Conservation (phyloP, 2,113 vertebrate genomes). For the Myodes glareolus region DNA sequence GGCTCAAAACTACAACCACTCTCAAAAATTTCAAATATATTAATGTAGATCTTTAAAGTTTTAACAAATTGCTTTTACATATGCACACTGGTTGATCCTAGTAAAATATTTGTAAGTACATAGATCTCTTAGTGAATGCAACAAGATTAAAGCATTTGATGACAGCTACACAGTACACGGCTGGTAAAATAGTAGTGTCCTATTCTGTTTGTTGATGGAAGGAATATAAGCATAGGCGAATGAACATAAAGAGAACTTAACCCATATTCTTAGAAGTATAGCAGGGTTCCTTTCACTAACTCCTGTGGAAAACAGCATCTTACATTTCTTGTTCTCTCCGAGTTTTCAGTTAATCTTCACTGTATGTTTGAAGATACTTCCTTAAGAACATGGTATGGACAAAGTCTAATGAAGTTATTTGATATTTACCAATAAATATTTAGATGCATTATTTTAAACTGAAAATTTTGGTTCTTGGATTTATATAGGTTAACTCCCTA, state of each 20-base stretch:
- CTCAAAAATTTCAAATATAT: not conserved
- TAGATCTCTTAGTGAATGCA: not conserved
- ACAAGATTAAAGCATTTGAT: not conserved
- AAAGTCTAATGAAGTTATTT: not conserved
- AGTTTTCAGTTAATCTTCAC: not conserved
- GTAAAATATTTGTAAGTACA: not conserved
- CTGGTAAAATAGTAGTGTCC: not conserved
- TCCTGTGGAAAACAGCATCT: too few species aligned
- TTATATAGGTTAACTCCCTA: not conserved
- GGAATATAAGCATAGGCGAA: not conserved
- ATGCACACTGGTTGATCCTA: not conserved
- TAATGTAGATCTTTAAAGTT: not conserved
- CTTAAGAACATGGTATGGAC: not conserved
- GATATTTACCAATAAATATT: not conserved
- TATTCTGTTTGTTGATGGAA: not conserved
- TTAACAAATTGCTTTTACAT: not conserved
- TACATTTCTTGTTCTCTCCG: not conserved
- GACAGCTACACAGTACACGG: too few species aligned
- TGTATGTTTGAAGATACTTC: not conserved
- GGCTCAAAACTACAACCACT: not conserved
- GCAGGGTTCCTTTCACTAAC: rapidly evolving
- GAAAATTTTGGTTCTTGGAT: not conserved
- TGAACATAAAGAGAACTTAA: not conserved
- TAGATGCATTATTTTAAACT: not conserved
- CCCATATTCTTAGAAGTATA: not conserved